Base-by-base conservation (phyloP, 2,797 vertebrate genomes). In the Macroramphosus scolopax region DNA sequence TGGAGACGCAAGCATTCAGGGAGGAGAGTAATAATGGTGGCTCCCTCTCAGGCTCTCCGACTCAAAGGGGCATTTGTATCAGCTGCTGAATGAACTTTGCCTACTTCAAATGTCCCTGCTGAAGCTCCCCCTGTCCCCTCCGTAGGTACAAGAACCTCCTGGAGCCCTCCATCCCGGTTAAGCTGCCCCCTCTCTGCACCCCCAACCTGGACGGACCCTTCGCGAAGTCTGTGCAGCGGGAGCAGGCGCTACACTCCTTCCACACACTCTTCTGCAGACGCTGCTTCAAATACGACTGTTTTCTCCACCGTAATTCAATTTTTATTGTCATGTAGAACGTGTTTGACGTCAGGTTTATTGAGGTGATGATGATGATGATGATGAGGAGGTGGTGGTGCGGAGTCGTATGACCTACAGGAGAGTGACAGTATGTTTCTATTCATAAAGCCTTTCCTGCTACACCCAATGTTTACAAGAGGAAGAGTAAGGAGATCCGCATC, bases 241-340 rank as follows among this genome's bases (percentile, higher is more conserved):
- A 98, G 53, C 95, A 98, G 79, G 95, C 95, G 8, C 83, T 98
- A 46, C 96, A 98, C 85, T 98, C 96, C 77, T 98, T 98, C 87
- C 96, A 98, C 86, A 98, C 96, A 0, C 94, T 98, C 39, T 98
- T 98, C 87, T 98, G 96, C 85, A 91, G 94, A 13, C 95, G 96
- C 36, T 98, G 96, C 89, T 98, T 98, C 89, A 98, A 98, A 79
- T 98, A 98, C 13, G 96, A 98, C 91, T 98, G 96, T 71, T 98
- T 98, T 74, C 92, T 98, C 65, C 86, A 88, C 66, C 83, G 86
- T 88, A 85, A 83, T 48, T n/a, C n/a, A n/a, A 22, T 6, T 22
- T 22, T 6, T 6, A 22, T 22, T 6, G 20, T 22, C 20, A 3
- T 6, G 20, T 22, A n/a, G n/a, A n/a, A n/a, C n/a, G n/a, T n/a